A percentile compares a stretch with the other conserved stretches of the same genome.
phyloP scores from a whole-genome alignment of 2,888 invertebrate genomes.

The Synanthedon myopaeformis region DNA sequence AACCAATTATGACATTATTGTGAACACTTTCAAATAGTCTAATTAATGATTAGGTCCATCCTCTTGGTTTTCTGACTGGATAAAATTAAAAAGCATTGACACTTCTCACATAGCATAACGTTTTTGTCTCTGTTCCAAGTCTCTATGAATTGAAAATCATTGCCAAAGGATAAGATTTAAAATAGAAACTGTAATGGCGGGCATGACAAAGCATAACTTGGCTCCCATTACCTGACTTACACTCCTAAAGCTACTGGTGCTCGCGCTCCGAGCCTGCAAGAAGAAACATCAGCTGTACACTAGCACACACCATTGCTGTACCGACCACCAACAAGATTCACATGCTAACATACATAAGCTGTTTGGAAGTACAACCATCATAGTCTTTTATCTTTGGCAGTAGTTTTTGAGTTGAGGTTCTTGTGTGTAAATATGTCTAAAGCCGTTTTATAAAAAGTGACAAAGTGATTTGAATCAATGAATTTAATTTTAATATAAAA shows the following conservation, averaged over 20 bases:
- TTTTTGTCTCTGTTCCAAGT: too few species aligned
- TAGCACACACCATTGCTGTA: slow-evolving; percentile 54
- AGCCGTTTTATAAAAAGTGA: not conserved
- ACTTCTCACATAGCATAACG: too few species aligned
- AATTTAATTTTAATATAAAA: too few species aligned
- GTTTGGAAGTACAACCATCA: slow-evolving; percentile 20
- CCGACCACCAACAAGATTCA: slow-evolving; percentile 57
- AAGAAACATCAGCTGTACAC: slow-evolving; percentile 68
- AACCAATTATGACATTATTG: too few species aligned
- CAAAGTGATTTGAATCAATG: not conserved
- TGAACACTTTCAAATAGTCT: too few species aligned
- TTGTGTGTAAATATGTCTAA: too few species aligned
- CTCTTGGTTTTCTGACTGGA: too few species aligned
- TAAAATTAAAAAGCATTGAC: too few species aligned
- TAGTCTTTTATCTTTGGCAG: not conserved
- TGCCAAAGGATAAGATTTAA: slow-evolving; percentile 38
- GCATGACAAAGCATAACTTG: slow-evolving; percentile 43
- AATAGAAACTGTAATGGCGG: slow-evolving; percentile 39
- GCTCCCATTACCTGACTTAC: slow-evolving; percentile 81
- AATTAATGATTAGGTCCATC: too few species aligned
- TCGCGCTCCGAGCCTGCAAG: slow-evolving; percentile 89
- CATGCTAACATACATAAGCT: slow-evolving; percentile 32
- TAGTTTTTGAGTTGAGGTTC: too few species aligned
- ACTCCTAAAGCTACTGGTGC: slow-evolving; percentile 92
- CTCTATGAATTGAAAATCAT: slow-evolving; percentile 26